phyloP scores from a whole-genome alignment of 2,797 vertebrate species.

The Heterohyrax brucei region DNA sequence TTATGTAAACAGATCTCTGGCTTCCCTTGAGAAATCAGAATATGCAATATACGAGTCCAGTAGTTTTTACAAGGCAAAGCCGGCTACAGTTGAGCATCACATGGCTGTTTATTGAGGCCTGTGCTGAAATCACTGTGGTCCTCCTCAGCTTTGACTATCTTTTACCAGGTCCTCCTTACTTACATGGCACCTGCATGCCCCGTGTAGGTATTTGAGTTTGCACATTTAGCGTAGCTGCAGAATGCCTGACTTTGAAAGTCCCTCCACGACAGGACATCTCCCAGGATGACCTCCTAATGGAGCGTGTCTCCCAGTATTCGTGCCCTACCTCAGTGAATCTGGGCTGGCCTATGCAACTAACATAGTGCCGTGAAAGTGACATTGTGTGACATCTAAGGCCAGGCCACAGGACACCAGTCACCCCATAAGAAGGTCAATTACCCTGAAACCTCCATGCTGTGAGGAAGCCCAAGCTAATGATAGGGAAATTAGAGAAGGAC shows the following conservation, averaged over 20 bases:
- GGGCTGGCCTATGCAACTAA: neutral
- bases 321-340: neutral
- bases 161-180: neutral
- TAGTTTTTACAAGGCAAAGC: neutral
- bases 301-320: neutral
- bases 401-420: neutral
- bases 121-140: neutral
- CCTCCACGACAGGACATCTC: neutral
- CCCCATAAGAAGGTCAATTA: neutral
- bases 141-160: neutral
- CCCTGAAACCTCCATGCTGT: neutral
- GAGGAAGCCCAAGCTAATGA: neutral
- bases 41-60: neutral
- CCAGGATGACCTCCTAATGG: neutral
- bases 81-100: neutral
- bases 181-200: neutral
- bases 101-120: neutral
- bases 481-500: neutral
- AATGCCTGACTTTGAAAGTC: constrained; percentile 33
- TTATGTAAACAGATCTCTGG: constrained; percentile 23
- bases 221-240: neutral
- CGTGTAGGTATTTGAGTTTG: neutral
- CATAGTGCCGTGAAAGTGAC: neutral
- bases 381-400: neutral
- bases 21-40: constrained; percentile 22